Conservation (phyloP, 2,888 invertebrate species). For the Drosophila monieri region DNA sequence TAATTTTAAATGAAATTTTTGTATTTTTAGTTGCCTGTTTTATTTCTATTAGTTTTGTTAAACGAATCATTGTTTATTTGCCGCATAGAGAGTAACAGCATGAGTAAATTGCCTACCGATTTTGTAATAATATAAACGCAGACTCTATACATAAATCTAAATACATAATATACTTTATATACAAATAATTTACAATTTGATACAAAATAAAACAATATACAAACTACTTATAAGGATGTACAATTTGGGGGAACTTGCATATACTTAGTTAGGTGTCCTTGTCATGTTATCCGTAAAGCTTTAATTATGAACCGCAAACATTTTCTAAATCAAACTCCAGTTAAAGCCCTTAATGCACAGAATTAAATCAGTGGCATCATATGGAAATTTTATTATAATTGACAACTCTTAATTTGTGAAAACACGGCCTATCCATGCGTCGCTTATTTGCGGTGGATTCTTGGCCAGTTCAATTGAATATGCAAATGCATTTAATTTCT, state of each 20-base stretch:
- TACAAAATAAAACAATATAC: constrained; percentile 62
- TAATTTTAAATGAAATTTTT: constrained; percentile 43
- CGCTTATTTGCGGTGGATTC: constrained; percentile 12
- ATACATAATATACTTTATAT: constrained; percentile 50
- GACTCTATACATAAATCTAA: constrained; percentile 47
- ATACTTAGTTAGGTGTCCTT: too few species aligned
- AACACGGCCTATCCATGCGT: constrained; percentile 16
- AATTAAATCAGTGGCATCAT: constrained; percentile 7
- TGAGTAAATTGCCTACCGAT: constrained; percentile 52
- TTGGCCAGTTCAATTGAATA: constrained; percentile 51
- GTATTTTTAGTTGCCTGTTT: constrained; percentile 33
- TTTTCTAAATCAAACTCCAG: not conserved
- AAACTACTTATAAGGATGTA: constrained; percentile 8
- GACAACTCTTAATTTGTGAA: constrained; percentile 26
- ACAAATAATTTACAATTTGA: constrained; percentile 69
- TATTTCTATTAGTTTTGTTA: constrained; percentile 12
- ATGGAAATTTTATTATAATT: constrained; percentile 16
- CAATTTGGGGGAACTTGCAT: not conserved
- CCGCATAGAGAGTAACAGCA: constrained; percentile 16
- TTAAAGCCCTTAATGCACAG: not conserved
- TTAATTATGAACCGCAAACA: not conserved
- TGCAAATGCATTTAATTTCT: constrained; percentile 61
- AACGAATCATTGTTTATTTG: constrained; percentile 14
- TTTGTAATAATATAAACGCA: constrained; percentile 59
- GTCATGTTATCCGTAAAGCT: not conserved